phyloP scores from a whole-genome alignment of 2,888 invertebrate genomes.

The Camptogramma bilineatum region DNA sequence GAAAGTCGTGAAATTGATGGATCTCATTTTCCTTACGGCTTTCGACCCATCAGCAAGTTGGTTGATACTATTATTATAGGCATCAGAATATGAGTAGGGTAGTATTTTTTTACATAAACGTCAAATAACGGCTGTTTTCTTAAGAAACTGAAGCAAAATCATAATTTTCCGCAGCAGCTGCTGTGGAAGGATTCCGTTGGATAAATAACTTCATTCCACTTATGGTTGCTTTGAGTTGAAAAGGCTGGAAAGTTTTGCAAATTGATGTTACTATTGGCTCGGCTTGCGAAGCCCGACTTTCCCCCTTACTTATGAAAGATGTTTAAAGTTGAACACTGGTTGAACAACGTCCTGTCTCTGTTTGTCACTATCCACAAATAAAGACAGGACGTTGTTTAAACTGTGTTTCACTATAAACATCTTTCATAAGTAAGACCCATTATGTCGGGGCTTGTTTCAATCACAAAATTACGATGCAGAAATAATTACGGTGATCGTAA shows the following conservation, averaged over 20 bases:
- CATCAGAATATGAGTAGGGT: not conserved
- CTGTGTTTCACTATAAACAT: too few species aligned
- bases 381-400: too few species aligned
- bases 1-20: too few species aligned
- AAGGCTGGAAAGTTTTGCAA: conserved; percentile 27
- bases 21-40: too few species aligned
- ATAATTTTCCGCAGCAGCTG: conserved; percentile 38
- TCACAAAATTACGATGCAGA: not conserved
- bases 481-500: not conserved
- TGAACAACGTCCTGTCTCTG: too few species aligned
- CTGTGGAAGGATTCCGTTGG: conserved; percentile 24
- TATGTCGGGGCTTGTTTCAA: conserved; percentile 13
- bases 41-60: too few species aligned
- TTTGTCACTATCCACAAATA: too few species aligned
- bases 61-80: too few species aligned
- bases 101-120: not conserved
- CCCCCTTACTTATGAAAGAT: too few species aligned
- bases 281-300: conserved; percentile 13
- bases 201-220: conserved; percentile 20
- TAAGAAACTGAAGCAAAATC: conserved; percentile 10
- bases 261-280: not conserved
- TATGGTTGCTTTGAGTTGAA: conserved; percentile 25
- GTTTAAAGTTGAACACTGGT: too few species aligned
- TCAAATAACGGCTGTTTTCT: conserved; percentile 1
- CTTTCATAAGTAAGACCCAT: too few species aligned